phyloP scores from a whole-genome alignment of 1,140 invertebrate genomes.

The Bombus waltoni region DNA sequence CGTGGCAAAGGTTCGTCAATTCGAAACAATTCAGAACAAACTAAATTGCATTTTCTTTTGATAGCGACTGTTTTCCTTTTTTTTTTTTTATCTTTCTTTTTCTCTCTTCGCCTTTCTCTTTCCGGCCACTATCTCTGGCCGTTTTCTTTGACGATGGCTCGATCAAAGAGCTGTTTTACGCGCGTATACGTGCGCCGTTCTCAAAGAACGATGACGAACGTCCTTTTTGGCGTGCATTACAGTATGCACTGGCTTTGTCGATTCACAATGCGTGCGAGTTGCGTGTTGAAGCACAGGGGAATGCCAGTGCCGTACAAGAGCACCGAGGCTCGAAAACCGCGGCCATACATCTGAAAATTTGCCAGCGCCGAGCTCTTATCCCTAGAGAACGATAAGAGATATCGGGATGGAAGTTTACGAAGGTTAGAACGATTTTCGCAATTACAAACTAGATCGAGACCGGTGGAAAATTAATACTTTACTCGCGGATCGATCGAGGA shows the following conservation, averaged over 20 bases:
- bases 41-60: slow-evolving; percentile 17
- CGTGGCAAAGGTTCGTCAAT: not conserved
- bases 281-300: not conserved
- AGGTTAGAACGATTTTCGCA: no score
- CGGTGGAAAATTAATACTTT: no score
- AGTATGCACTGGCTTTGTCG: slow-evolving; percentile 39
- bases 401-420: not conserved
- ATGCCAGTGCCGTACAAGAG: not conserved
- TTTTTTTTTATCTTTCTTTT: not conserved
- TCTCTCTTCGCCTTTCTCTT: not conserved
- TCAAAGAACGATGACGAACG: slow-evolving; percentile 33
- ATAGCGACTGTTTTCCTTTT: not conserved
- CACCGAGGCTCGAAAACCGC: not conserved
- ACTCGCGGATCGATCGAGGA: not conserved
- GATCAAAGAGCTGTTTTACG: slow-evolving; percentile 44
- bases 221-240: slow-evolving; percentile 40
- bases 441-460: not conserved
- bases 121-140: not conserved
- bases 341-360: not conserved
- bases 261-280: slow-evolving; percentile 37
- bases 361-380: not conserved
- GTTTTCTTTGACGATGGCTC: slow-evolving; percentile 22
- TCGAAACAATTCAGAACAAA: not conserved
- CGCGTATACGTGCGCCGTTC: not conserved
- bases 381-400: not conserved